phyloP scores from a whole-genome alignment of 2,888 invertebrate genomes.

The Microctonus hyperodae region DNA sequence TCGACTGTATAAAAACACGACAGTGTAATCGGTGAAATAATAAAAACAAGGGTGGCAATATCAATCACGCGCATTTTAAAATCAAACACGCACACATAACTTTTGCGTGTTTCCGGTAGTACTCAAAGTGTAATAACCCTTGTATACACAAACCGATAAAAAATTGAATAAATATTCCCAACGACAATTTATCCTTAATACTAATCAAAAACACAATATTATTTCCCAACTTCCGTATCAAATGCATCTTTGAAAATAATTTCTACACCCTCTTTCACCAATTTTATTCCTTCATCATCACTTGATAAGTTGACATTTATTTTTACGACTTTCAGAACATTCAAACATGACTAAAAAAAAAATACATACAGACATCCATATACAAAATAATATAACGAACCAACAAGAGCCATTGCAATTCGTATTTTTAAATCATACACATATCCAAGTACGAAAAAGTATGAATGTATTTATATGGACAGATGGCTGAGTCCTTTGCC shows the following conservation, averaged over 20 bases:
- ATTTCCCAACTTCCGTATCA: no score
- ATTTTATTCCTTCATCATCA: neutral
- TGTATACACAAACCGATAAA: neutral
- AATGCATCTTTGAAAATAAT: neutral
- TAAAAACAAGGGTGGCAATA: constrained; percentile 49
- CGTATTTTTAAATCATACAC: constrained; percentile 33
- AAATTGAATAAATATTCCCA: neutral
- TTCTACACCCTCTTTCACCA: constrained; percentile 25
- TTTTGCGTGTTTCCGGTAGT: constrained; percentile 49
- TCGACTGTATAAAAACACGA: no score
- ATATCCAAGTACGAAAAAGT: constrained; percentile 41
- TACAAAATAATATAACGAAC: no score
- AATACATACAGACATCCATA: no score
- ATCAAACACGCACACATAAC: constrained; percentile 50
- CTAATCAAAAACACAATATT: neutral
- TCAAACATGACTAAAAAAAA: neutral
- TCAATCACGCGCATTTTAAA: constrained; percentile 44
- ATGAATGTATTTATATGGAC: constrained; percentile 41
- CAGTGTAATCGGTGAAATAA: no score
- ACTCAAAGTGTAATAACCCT: constrained; percentile 48
- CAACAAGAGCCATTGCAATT: constrained; percentile 52
- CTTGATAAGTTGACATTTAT: no score
- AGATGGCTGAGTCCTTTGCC: constrained; percentile 53
- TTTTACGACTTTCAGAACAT: neutral
- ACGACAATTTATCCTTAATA: neutral